Evolutionary conservation across 1,140 invertebrate species (phyloP), one percentile per base, ranked within the genome.

Genomic region (Chrysomallon squamiferum): DNA sequence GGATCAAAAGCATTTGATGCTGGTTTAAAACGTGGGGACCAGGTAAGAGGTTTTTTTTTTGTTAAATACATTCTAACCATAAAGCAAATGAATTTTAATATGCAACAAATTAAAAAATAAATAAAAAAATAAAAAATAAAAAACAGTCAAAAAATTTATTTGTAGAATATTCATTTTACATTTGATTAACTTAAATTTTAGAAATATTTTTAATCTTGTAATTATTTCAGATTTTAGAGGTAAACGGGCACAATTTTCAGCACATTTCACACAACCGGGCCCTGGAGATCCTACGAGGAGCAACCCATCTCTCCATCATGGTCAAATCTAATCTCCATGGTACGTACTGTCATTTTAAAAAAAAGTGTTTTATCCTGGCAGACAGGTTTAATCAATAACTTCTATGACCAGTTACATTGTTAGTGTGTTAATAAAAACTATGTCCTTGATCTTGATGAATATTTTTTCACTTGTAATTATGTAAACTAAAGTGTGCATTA

Each of bases 21-120:
- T n/a, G 97, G 97, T 0, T 86, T 99, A 20, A 97, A 97, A 86
- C 88, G 95, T 57, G 97, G 97, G 2, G 97, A 99, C 88, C 96
- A 99, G 87, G 87, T 88, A 68, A 47, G n/a, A n/a, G n/a, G n/a
- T n/a, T n/a, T n/a, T n/a, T n/a, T n/a, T n/a, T n/a, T n/a, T n/a
- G n/a, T n/a, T n/a, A n/a, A n/a, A n/a, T n/a, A n/a, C n/a, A n/a
- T n/a, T n/a, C n/a, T n/a, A n/a, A n/a, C n/a, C n/a, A n/a, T n/a
- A n/a, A n/a, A n/a, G n/a, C n/a, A n/a, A n/a, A n/a, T n/a, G n/a
- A n/a, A n/a, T n/a, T n/a, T n/a, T n/a, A n/a, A n/a, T n/a, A n/a
- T n/a, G n/a, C n/a, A n/a, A n/a, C n/a, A n/a, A n/a, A n/a, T n/a
- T n/a, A n/a, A n/a, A n/a, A n/a, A n/a, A n/a, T n/a, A n/a, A n/a